Evolutionary conservation across 1,140 invertebrate genomes (phyloP).

Genomic region (Galleria mellonella): DNA sequence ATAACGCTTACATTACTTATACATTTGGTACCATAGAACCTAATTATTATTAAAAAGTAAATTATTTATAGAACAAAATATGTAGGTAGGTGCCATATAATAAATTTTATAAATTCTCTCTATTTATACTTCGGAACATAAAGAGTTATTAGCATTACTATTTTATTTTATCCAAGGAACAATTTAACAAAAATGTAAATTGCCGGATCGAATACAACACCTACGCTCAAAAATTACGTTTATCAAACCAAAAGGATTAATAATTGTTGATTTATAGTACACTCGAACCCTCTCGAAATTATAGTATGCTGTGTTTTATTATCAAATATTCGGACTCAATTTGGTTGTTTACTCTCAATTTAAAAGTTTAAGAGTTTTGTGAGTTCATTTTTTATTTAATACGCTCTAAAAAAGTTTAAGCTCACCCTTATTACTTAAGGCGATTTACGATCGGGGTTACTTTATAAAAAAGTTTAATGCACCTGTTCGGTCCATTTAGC

Average conservation of each 20-base stretch:
- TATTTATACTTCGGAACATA: background rate
- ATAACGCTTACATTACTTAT: background rate
- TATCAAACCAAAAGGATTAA: slow-evolving; percentile 4
- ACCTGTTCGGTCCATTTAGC: slow-evolving; percentile 47
- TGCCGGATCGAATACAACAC: slow-evolving; percentile 6
- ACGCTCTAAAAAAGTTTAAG: slow-evolving; percentile 31
- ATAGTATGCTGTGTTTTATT: background rate
- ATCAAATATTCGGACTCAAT: slow-evolving; percentile 1
- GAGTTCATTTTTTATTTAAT: slow-evolving; percentile 33
- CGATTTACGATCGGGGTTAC: slow-evolving; percentile 41
- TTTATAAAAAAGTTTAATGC: slow-evolving; percentile 43
- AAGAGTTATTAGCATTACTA: background rate
- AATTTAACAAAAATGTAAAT: slow-evolving; percentile 7
- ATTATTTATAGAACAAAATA: background rate
- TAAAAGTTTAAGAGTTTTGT: slow-evolving; percentile 13
- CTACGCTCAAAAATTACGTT: slow-evolving; percentile 1
- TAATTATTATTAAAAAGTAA: background rate
- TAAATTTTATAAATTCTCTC: background rate
- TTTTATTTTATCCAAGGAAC: background rate
- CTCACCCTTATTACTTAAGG: slow-evolving; percentile 45
- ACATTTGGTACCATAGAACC: background rate
- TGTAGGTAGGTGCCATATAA: background rate
- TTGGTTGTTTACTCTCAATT: slow-evolving; percentile 1
- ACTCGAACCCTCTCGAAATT: slow-evolving; percentile 13
- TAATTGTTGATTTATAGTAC: slow-evolving; percentile 17